Base-by-base conservation (phyloP, 2,797 vertebrate genomes). In the Synaphobranchus kaupii region DNA sequence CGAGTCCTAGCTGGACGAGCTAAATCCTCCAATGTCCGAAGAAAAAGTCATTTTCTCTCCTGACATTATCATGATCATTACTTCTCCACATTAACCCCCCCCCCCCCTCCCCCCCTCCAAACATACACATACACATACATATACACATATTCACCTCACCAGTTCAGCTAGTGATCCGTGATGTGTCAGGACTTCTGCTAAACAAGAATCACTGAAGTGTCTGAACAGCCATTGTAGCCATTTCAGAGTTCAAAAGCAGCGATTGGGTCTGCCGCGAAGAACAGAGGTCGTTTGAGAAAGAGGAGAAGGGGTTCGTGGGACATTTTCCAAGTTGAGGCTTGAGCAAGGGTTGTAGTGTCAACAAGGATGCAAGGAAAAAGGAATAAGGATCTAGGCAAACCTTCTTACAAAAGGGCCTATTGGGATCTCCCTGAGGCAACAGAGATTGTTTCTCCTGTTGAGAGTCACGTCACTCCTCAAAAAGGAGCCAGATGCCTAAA, bases 381-480 rank as follows among this genome's bases (percentile, higher is more conserved):
- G n/a, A 39, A 39, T 39, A 93, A 91, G 92, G 94, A 93, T 88
- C 90, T 92, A 92, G 91, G 92, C 93, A 95, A 95, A 95, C 93
- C 91, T 90, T n/a, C 58, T 22, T 89, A 96, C 94, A 95, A 95
- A 91, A 84, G 92, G 90, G 89, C 88, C 89, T 92, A 92, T 91
- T 91, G 86, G 90, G 86, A 92, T 92, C 4, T 86, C 93, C 92
- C 8, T 78, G 84, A 92, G 91, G 91, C 89, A 85, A 89, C 84
- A 90, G 90, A 89, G 92, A 89, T 93, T 20, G 9, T 93, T 94
- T 92, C 93, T 90, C 91, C 92, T 90, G 90, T 92, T 93, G 94
- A 93, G 93, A 94, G 94, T 93, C 92, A 93, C 92, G 92, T 92
- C 13, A 90, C 92, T 92, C 94, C 92, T 92, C 94, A 94, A 95